These are phyloP conservation scores for Piprites chloris DNA, from an alignment of 2,113 vertebrate species.

Conservation along the genomic window DNA sequence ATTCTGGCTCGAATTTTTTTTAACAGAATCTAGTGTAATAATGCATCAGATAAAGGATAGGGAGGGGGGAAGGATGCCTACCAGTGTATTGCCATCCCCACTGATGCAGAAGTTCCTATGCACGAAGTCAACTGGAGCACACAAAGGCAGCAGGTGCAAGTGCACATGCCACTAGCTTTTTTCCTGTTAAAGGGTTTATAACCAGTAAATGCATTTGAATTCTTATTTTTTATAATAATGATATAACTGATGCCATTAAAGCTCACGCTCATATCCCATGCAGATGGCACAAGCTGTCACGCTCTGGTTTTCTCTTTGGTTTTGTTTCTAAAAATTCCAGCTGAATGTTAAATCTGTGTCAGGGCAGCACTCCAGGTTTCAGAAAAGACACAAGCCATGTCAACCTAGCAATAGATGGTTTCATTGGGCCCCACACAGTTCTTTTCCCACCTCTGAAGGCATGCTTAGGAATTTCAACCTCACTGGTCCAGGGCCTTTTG, in stretches of 20 bases:
- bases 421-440: not conserved
- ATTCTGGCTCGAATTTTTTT: not conserved
- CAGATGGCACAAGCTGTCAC: conserved; percentile 65
- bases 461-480: not conserved
- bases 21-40: not conserved
- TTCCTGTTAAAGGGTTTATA: conserved; percentile 34
- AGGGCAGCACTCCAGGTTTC: not conserved
- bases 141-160: conserved; percentile 59
- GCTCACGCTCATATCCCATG: conserved; percentile 2
- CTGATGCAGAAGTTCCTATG: conserved; percentile 13
- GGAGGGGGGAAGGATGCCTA: not conserved
- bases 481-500: not conserved
- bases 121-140: conserved; percentile 6
- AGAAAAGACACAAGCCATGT: not conserved
- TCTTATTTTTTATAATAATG: conserved; percentile 24
- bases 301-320: conserved; percentile 4
- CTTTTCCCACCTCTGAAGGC: not conserved
- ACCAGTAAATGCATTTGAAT: conserved; percentile 42
- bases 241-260: conserved; percentile 42
- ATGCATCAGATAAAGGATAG: not conserved
- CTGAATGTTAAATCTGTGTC: not conserved
- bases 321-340: conserved; percentile 24
- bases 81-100: not conserved
- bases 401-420: not conserved
- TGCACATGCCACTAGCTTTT: not conserved